A percentile compares a stretch with the other conserved stretches of the same genome.
phyloP scores from a whole-genome alignment of 2,888 invertebrate genomes.

The Phengaris arion region DNA sequence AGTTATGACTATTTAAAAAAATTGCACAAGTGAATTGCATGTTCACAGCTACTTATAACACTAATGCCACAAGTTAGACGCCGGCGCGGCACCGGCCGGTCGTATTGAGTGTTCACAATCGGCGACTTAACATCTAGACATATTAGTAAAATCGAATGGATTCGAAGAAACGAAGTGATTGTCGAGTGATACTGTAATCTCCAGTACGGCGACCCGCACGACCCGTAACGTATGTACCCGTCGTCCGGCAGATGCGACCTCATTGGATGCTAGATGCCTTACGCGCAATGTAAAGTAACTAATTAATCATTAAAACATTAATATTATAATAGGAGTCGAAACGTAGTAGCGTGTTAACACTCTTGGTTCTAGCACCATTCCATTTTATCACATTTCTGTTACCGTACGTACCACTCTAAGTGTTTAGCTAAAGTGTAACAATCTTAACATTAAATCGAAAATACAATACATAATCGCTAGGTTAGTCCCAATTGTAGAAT shows the following conservation, averaged over 20 bases:
- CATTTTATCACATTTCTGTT: slow-evolving; percentile 81
- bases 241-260: slow-evolving; percentile 67
- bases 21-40: slow-evolving; percentile 79
- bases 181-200: slow-evolving; percentile 79
- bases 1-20: slow-evolving; percentile 78
- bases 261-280: slow-evolving; percentile 76
- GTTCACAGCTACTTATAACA: slow-evolving; percentile 76
- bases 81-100: slow-evolving; percentile 37
- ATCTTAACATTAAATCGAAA: slow-evolving; percentile 78
- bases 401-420: slow-evolving; percentile 81
- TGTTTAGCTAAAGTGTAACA: slow-evolving; percentile 81
- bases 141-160: slow-evolving; percentile 73
- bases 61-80: slow-evolving; percentile 60
- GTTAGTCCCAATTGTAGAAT: slow-evolving; percentile 81
- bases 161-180: slow-evolving; percentile 68
- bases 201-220: slow-evolving; percentile 47
- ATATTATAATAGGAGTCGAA: slow-evolving; percentile 78
- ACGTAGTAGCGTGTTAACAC: slow-evolving; percentile 79
- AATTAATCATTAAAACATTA: slow-evolving; percentile 75
- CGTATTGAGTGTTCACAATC: slow-evolving; percentile 62
- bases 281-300: slow-evolving; percentile 72
- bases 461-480: slow-evolving; percentile 78
- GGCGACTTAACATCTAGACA: slow-evolving; percentile 68
- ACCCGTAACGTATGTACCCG: slow-evolving; percentile 54
- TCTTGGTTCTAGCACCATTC: slow-evolving; percentile 81